Evolutionary conservation across 1,140 invertebrate species (phyloP).

Genomic region (Danaus plexippus): DNA sequence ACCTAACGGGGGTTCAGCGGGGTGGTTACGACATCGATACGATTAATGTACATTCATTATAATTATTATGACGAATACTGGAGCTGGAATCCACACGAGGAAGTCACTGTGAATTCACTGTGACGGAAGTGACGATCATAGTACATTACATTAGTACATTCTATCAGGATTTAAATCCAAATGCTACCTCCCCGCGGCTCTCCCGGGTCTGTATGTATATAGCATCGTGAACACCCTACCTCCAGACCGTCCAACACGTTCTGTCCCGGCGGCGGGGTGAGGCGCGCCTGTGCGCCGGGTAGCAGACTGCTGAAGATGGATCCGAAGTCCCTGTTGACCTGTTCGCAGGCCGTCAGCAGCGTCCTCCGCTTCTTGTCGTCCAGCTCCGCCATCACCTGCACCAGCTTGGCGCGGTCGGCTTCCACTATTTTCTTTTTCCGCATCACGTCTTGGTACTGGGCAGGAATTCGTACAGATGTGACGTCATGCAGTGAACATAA

Average conservation of each 20-base stretch:
- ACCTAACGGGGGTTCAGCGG: conserved; percentile 67
- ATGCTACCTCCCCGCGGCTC: no score
- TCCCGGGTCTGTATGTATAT: no score
- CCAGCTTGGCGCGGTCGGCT: conserved; percentile 87
- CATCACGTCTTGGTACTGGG: conserved; percentile 81
- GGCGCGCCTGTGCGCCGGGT: conserved; percentile 89
- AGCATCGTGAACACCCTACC: conserved; percentile 54
- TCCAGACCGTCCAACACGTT: conserved; percentile 90
- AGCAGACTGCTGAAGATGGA: conserved; percentile 94
- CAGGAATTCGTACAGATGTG: neutral
- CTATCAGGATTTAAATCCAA: no score
- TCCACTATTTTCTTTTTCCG: conserved; percentile 89
- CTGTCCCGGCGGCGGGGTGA: conserved; percentile 83
- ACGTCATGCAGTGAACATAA: no score
- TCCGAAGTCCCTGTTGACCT: conserved; percentile 94
- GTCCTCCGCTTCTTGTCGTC: conserved; percentile 92
- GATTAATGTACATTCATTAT: no score
- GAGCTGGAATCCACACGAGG: no score
- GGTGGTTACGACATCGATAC: no score
- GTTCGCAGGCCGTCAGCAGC: conserved; percentile 84
- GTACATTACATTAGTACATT: no score
- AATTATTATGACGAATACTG: no score
- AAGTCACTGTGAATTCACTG: no score
- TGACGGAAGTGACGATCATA: no score
- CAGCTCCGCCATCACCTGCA: conserved; percentile 86